phyloP scores from a whole-genome alignment of 2,797 vertebrate species.

The Chlorospingus semifuscus region DNA sequence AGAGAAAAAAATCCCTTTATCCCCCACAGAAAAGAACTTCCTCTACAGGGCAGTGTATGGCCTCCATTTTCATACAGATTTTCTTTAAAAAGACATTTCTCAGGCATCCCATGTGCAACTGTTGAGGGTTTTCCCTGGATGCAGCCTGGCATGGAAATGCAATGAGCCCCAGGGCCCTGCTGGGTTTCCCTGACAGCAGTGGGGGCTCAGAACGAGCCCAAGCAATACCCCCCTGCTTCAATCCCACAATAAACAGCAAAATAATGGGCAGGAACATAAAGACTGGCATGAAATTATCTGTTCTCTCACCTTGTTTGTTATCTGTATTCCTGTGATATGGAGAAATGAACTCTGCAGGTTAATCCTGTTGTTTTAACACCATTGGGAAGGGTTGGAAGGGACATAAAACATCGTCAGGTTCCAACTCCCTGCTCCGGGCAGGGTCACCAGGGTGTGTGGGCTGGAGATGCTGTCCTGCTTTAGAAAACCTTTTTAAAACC shows the following conservation, averaged over 20 bases:
- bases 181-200: not conserved
- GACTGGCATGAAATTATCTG: too few species aligned
- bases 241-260: not conserved
- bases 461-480: not conserved
- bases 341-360: not conserved
- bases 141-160: not conserved
- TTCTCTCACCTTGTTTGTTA: not conserved
- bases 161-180: not conserved
- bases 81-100: not conserved
- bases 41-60: not conserved
- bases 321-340: not conserved
- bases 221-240: not conserved
- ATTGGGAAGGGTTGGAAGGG: not conserved
- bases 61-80: not conserved
- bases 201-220: accelerated
- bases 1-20: not conserved
- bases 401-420: not conserved
- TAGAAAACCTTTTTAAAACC: not conserved
- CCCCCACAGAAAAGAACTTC: not conserved
- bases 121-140: not conserved
- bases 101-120: not conserved
- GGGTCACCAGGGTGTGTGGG: not conserved
- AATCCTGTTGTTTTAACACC: not conserved
- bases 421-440: not conserved
- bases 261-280: not conserved